Evolutionary conservation across 2,888 invertebrate species (phyloP), one percentile per base, ranked within the genome.

Genomic region (Pinctada fucata): DNA sequence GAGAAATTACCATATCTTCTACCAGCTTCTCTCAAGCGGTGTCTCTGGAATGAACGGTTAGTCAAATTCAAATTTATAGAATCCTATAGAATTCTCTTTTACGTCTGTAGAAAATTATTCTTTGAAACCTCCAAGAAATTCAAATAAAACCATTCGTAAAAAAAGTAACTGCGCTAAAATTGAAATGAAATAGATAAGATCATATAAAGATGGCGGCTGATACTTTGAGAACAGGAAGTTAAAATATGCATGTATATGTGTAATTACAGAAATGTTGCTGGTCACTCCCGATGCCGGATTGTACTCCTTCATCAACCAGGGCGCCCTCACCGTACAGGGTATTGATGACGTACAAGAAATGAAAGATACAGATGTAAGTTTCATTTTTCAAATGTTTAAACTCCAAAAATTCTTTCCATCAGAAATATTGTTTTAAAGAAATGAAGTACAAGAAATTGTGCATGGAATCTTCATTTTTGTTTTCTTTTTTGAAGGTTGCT

Each of bases 1-100:
- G 94, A 96, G 99, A 94, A 99, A 99, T 90, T 99, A 99, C 95
- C 99, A 99, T 94, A 99, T 99, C 94, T 99, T 99, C 97, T 99
- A 99, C 95, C 99, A 99, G 94, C 96, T 99, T 4, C 83, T 90
- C 76, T 90, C 91, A n/a, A 85, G 86, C 74, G 88, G 88, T 49
- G 83, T 88, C 73, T 86, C 89, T 8, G 81, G 82, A 10, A 52
- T 82, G 63, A 83, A 87, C 73, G 89, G 90, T 90, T 82, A 79
- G 67, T 63, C 0, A 6, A 13, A 58, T 58, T 31, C 31, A 31
- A 31, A 31, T 31, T 31, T 31, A 31, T 31, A 31, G 31, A 31
- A 31, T 31, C 31, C 31, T 31, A 31, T 31, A 31, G 31, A 31
- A 31, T 31, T 31, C 31, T 31, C 31, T 31, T 31, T 31, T 31